Conservation (phyloP, 2,113 vertebrate genomes). For the Eulacestoma nigropectus region DNA sequence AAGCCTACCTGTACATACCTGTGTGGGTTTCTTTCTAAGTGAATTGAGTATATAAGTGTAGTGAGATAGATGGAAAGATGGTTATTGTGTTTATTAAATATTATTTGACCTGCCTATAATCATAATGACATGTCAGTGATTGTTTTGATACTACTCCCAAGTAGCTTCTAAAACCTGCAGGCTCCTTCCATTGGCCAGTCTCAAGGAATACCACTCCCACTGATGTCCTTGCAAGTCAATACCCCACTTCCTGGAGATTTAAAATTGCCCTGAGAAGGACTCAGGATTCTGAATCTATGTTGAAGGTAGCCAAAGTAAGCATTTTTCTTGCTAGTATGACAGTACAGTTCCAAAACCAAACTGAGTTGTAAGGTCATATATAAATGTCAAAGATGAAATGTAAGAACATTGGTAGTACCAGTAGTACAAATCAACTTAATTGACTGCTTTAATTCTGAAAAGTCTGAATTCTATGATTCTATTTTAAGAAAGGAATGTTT, state of each 20-base stretch:
- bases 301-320: not conserved
- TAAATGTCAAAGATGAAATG: not conserved
- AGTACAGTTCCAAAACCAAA: not conserved
- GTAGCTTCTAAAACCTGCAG: not conserved
- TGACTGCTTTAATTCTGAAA: not conserved
- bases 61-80: not conserved
- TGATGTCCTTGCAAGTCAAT: not conserved
- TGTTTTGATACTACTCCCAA: not conserved
- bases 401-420: not conserved
- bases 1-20: not conserved
- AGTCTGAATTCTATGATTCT: not conserved
- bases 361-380: not conserved
- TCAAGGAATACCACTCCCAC: fast-evolving
- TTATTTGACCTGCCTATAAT: not conserved
- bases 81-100: not conserved
- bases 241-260: not conserved
- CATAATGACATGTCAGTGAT: not conserved
- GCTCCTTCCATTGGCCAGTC: fast-evolving
- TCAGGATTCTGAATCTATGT: not conserved
- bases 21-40: not conserved
- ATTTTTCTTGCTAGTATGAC: not conserved
- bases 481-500: not conserved
- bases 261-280: not conserved
- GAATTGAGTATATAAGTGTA: not conserved
- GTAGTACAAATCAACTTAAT: not conserved